A percentile compares a stretch with the other conserved stretches of the same genome.
phyloP scores from a whole-genome alignment of 2,888 invertebrate species.

The Sturmia bella region DNA sequence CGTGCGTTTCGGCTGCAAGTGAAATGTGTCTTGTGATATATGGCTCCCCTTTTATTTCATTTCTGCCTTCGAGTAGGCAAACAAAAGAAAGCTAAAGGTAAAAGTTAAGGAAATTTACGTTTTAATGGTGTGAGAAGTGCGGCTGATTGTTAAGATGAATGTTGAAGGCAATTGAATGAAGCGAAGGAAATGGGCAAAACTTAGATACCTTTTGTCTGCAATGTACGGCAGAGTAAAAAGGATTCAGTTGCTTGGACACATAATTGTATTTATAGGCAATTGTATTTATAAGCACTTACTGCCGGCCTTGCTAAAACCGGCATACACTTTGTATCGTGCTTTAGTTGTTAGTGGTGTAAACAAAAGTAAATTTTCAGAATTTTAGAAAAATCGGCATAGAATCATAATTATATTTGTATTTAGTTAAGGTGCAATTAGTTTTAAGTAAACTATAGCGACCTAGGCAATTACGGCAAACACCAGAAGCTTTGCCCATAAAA shows the following conservation, averaged over 20 bases:
- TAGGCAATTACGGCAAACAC: too few species aligned
- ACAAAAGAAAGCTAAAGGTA: conserved; percentile 60
- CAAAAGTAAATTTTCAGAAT: too few species aligned
- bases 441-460: too few species aligned
- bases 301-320: too few species aligned
- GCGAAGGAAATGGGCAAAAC: conserved; percentile 27
- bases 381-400: too few species aligned
- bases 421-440: too few species aligned
- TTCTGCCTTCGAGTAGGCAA: conserved; percentile 37
- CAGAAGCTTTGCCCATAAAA: too few species aligned
- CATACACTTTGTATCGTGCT: too few species aligned
- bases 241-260: conserved; percentile 65
- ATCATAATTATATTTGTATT: too few species aligned
- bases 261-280: conserved; percentile 64
- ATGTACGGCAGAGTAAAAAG: conserved; percentile 43
- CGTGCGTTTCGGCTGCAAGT: conserved; percentile 75
- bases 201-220: conserved; percentile 33
- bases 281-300: conserved; percentile 19
- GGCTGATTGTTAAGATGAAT: conserved; percentile 47
- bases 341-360: too few species aligned
- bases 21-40: conserved; percentile 65
- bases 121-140: conserved; percentile 44
- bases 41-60: conserved; percentile 36
- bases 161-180: conserved; percentile 26
- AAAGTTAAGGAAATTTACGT: conserved; percentile 54